Evolutionary conservation across 1,140 invertebrate species (phyloP), one percentile per base, ranked within the genome.

Genomic region (Chrysopa pallens): DNA sequence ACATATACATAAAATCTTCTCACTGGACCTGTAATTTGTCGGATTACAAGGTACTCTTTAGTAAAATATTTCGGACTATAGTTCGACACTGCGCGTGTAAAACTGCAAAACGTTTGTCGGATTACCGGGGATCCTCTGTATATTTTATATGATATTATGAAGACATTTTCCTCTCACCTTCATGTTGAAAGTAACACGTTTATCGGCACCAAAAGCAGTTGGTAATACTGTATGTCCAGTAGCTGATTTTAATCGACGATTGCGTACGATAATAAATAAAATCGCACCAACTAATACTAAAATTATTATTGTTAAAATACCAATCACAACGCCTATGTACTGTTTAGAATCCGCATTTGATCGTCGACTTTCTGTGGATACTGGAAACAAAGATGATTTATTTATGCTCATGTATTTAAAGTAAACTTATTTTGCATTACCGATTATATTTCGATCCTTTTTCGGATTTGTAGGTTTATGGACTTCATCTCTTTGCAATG

Each of bases 291-390:
- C 59, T 9, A 80, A 65, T 44, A 80, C 62, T 13, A 84, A 57
- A 48, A 84, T 83, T 46, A 83, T 74, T 15, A 78, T 78, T 11
- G 75, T 74, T 47, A 85, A 63, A 35, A 77, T 70, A n/a, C 80
- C 80, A 51, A 85, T 81, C 44, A 84, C 72, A 47, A 83, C 67
- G 36, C 79, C 80, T 51, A 84, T 78, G 52, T 66, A 62, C 52
- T 70, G 66, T 46, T 65, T 72, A 41, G 68, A 63, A 52, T 76
- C 72, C 29, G 67, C 57, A 53, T 62, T 62, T 45, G 46, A 44
- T 42, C 42, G 48, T 38, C 38, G 43, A 40, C 45, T 48, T 42
- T 45, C 47, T 39, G 45, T n/a, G 12, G 39, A 27, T 37, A 14
- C 11, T 23, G 17, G 5, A 23, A 23, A 23, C n/a, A n/a, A 23